phyloP scores from a whole-genome alignment of 2,888 invertebrate species.

The Ormyrus labotus region DNA sequence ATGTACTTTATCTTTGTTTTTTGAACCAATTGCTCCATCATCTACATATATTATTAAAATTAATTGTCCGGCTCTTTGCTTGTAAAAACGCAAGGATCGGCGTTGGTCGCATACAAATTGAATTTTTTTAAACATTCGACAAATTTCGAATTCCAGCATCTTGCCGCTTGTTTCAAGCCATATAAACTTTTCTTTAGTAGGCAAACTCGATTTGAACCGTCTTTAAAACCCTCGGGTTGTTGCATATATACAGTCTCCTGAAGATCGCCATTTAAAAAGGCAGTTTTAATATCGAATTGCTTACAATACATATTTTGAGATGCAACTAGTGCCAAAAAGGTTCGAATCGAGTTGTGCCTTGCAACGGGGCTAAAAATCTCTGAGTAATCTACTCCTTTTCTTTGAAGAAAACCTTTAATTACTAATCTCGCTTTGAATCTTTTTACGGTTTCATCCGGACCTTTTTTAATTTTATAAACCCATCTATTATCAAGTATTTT shows the following conservation, averaged over 20 bases:
- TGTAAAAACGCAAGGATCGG: not conserved
- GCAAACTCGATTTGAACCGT: conserved; percentile 58
- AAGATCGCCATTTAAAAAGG: conserved; percentile 41
- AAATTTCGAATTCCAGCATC: not conserved
- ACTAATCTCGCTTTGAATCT: conserved; percentile 40
- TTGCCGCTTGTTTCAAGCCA: conserved; percentile 63
- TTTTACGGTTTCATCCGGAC: not conserved
- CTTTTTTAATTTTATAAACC: conserved; percentile 22
- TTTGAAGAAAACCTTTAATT: conserved; percentile 38
- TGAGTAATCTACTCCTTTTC: conserved; percentile 40
- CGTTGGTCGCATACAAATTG: not conserved
- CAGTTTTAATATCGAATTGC: conserved; percentile 47
- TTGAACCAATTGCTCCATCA: not conserved
- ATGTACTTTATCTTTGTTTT: not conserved
- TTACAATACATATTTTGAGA: conserved; percentile 12
- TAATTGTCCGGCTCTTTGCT: not conserved
- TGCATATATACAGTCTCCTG: too few species aligned
- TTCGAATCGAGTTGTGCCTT: conserved; percentile 31
- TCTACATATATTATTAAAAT: not conserved
- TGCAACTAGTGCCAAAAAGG: conserved; percentile 32
- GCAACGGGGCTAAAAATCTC: conserved; percentile 49
- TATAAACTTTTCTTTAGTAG: conserved; percentile 63
- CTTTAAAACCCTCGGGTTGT: conserved; percentile 62
- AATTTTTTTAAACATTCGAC: not conserved
- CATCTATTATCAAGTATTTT: too few species aligned